Evolutionary conservation across 2,797 vertebrate genomes (phyloP).

Genomic region (Zenarchopterus dispar): DNA sequence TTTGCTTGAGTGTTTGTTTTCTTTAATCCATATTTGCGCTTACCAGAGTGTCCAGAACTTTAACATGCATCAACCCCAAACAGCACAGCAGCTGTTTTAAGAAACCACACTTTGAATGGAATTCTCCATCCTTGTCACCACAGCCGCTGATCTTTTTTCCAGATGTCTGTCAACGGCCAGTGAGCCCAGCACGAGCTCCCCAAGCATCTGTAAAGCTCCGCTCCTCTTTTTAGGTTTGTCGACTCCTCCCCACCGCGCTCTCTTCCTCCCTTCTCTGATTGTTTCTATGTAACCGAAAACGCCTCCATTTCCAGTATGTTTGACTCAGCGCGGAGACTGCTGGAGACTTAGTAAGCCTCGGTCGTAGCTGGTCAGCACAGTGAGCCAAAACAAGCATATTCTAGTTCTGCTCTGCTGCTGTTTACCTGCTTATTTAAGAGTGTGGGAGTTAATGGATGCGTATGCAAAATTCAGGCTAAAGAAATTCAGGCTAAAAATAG

Average conservation of each 20-base stretch:
- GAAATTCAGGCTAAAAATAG: no score
- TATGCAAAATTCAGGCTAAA: no score
- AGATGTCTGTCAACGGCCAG: constrained; percentile 37
- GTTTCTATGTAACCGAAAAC: constrained; percentile 1
- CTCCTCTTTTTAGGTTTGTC: constrained; percentile 45
- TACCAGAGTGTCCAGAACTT: constrained; percentile 44
- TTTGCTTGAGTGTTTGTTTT: no score
- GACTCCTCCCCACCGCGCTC: constrained; percentile 10
- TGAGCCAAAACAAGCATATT: constrained; percentile 41
- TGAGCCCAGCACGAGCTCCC: constrained; percentile 29
- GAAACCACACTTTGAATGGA: constrained; percentile 31
- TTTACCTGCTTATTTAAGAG: constrained; percentile 23
- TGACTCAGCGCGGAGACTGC: background rate
- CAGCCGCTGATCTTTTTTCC: constrained; percentile 41
- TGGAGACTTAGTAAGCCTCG: constrained; percentile 6
- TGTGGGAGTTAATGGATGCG: no score
- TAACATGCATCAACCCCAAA: constrained; percentile 20
- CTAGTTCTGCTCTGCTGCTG: constrained; percentile 26
- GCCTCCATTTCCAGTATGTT: background rate
- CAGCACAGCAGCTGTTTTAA: constrained; percentile 57
- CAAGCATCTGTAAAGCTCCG: constrained; percentile 51
- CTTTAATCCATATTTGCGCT: constrained; percentile 4
- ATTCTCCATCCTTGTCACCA: constrained; percentile 25
- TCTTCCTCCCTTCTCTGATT: background rate
- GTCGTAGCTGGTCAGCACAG: constrained; percentile 30